Evolutionary conservation across 2,888 invertebrate genomes (phyloP).

Genomic region (Cyclophora albipunctata): DNA sequence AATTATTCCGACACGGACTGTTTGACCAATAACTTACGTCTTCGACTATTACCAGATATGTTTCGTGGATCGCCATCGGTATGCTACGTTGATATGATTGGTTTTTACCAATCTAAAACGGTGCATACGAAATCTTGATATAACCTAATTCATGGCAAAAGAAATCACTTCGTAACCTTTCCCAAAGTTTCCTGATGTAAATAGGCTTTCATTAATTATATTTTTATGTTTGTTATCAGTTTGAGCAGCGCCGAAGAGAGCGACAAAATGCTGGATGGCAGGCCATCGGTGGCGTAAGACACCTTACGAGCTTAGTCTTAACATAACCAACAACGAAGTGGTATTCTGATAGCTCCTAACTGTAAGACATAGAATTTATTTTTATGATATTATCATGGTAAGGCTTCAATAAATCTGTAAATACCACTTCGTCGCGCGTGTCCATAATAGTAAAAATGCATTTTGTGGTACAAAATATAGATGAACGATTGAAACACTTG

Average conservation of each 20-base stretch:
- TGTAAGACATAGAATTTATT: conserved; percentile 49
- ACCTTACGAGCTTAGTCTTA: conserved; percentile 24
- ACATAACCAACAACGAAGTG: conserved; percentile 37
- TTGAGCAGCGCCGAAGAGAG: conserved; percentile 82
- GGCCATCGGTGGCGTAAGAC: conserved; percentile 79
- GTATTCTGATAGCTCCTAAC: conserved; percentile 33
- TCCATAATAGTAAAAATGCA: conserved; percentile 48
- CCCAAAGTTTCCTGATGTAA: too few species aligned
- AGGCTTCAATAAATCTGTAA: conserved; percentile 16
- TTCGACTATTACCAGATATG: too few species aligned
- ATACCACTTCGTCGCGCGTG: conserved; percentile 36
- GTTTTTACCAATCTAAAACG: too few species aligned
- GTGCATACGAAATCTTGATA: too few species aligned
- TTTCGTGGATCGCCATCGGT: too few species aligned
- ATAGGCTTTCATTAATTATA: too few species aligned
- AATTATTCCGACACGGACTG: too few species aligned
- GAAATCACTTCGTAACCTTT: too few species aligned
- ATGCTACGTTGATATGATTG: too few species aligned
- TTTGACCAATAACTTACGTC: too few species aligned
- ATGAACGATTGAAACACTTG: conserved; percentile 29
- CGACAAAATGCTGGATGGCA: conserved; percentile 84
- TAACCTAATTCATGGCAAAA: too few species aligned
- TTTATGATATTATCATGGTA: conserved; percentile 36
- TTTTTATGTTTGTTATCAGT: conserved; percentile 46
- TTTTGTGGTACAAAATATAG: conserved; percentile 63